Evolutionary conservation across 92 coral and sea anemone species (phyloP), one percentile per base, ranked within the genome.

Genomic region (Galaxea fascicularis): DNA sequence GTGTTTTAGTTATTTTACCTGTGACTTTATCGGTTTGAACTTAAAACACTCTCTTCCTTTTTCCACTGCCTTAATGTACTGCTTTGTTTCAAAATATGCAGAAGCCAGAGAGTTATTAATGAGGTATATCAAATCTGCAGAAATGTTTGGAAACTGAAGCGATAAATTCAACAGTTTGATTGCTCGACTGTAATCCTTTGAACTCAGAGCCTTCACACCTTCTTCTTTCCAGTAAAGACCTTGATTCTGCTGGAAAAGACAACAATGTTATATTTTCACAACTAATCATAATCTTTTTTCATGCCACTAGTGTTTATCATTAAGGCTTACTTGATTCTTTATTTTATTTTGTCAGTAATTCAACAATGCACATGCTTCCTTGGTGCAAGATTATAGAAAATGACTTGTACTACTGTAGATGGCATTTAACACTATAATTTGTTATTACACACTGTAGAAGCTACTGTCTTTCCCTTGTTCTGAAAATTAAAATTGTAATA

Each of bases 1-100:
- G n/a, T n/a, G n/a, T n/a, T n/a, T n/a, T n/a, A n/a, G n/a, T n/a
- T n/a, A n/a, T n/a, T 45, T 2, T 35, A 91, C 96, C 96, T 93
- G 94, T 4, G 92, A 87, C 73, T 92, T 91, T 26, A 78, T 86
- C 41, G 96, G 96, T 71, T 89, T 92, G 46, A 54, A 53, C 64
- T 85, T 81, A 45, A 91, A 85, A 73, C 94, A 91, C 77, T 91
- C 84, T 26, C 92, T 87, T 29, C 94, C 96, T 73, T 80, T 92
- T 56, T 93, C 84, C 68, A 91, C 91, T 15, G 96, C 87, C 70
- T 91, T 77, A 66, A 35, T 31, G 70, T 80, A 93, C 73, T 70
- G 73, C 56, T 85, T 91, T 58, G 82, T 70, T 73, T 85, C 90
- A 77, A 93, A 91, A 51, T 93, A 80, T 4, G 92, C 86, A 10